A percentile compares a stretch with the other conserved stretches of the same genome.
Conservation (phyloP, 2,797 vertebrate species). For the Enteromius afrohamiltoni region DNA sequence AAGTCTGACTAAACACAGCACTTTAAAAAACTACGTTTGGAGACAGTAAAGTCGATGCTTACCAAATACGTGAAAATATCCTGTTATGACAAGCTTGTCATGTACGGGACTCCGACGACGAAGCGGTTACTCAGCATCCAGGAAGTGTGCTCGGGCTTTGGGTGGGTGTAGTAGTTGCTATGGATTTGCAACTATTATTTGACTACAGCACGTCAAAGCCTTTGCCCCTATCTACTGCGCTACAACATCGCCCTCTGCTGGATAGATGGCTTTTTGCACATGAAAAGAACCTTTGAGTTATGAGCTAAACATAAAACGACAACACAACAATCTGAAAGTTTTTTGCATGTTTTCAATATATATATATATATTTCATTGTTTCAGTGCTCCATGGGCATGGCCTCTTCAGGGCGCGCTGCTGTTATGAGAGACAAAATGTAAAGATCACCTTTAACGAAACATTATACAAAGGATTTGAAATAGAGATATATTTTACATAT, state of each 20-base stretch:
- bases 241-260: conserved; percentile 22
- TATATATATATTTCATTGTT: no score
- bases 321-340: no score
- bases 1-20: background rate
- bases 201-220: background rate
- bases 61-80: background rate
- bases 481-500: background rate
- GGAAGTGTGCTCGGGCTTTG: conserved; percentile 3
- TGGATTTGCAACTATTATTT: no score
- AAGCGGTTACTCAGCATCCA: conserved; percentile 17
- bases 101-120: background rate
- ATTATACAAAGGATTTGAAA: background rate
- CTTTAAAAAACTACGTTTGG: background rate
- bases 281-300: background rate
- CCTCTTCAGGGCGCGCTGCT: no score
- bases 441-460: background rate
- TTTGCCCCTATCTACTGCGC: background rate
- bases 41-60: background rate
- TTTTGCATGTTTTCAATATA: no score
- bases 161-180: no score
- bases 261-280: background rate
- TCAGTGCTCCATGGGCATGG: background rate
- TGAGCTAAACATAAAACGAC: no score
- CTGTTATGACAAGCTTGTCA: background rate
- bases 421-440: background rate